Evolutionary conservation across 2,113 vertebrate species (phyloP).

Genomic region (Rhinolophus sinicus): DNA sequence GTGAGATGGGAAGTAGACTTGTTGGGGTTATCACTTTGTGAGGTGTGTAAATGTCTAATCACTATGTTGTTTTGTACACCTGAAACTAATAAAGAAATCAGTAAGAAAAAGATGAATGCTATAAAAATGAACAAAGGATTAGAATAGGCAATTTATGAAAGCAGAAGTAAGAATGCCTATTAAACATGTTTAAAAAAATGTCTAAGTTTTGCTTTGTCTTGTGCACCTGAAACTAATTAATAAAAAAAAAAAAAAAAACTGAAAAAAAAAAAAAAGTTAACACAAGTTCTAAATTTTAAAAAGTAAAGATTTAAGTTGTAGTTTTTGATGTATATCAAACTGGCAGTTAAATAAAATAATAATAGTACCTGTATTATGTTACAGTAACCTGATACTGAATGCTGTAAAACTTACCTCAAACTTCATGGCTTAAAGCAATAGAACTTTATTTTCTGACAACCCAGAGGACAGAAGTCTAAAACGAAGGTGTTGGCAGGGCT

Average conservation of each 20-base stretch:
- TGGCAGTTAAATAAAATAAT: background rate
- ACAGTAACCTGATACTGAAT: background rate
- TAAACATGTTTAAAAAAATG: background rate
- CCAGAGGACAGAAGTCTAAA: background rate
- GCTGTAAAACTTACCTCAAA: background rate
- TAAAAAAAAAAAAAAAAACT: too few species aligned
- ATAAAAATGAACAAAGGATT: background rate
- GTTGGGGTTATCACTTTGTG: too few species aligned
- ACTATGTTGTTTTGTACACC: too few species aligned
- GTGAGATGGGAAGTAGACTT: too few species aligned
- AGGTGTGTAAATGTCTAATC: too few species aligned
- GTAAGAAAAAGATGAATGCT: background rate
- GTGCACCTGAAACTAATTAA: too few species aligned
- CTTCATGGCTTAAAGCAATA: background rate
- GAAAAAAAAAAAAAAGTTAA: too few species aligned
- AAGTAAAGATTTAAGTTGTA: background rate
- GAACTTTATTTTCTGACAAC: background rate
- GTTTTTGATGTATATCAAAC: background rate
- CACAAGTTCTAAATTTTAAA: background rate
- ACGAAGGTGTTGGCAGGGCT: background rate
- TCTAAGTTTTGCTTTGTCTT: too few species aligned
- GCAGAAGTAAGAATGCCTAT: background rate
- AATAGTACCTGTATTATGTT: background rate
- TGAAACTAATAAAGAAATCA: too few species aligned
- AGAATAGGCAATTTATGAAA: background rate